Conservation (phyloP, 2,113 vertebrate genomes). For the Salvelinus namaycush region DNA sequence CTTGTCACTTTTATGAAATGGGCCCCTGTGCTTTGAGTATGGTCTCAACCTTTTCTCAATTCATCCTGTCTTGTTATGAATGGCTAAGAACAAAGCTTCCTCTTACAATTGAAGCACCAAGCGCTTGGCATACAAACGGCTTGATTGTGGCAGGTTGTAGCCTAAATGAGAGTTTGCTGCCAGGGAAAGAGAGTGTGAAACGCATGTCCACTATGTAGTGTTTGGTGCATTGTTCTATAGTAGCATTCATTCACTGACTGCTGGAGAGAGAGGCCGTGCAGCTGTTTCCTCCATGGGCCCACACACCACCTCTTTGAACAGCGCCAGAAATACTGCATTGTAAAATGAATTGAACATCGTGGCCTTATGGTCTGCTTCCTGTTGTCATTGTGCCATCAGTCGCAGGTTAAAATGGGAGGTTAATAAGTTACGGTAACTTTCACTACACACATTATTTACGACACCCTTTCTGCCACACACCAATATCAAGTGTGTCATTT, state of each 20-base stretch:
- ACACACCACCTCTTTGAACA: slow-evolving; percentile 70
- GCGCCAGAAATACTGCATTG: slow-evolving; percentile 70
- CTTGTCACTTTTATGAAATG: slow-evolving; percentile 69
- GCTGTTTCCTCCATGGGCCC: slow-evolving; percentile 77
- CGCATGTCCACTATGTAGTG: background rate
- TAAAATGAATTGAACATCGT: slow-evolving; percentile 72
- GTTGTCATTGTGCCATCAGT: slow-evolving; percentile 66
- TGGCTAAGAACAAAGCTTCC: slow-evolving; percentile 54
- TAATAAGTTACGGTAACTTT: slow-evolving; percentile 62
- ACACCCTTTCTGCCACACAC: slow-evolving; percentile 42
- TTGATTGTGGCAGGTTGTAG: slow-evolving; percentile 15
- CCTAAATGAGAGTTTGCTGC: background rate
- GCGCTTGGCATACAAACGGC: slow-evolving; percentile 12
- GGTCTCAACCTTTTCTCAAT: slow-evolving; percentile 72
- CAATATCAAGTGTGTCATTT: slow-evolving; percentile 61
- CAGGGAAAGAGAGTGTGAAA: slow-evolving; percentile 7
- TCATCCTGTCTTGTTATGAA: slow-evolving; percentile 70
- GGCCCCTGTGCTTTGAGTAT: slow-evolving; percentile 58
- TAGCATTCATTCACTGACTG: background rate
- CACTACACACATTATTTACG: slow-evolving; percentile 54
- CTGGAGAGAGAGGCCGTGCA: slow-evolving; percentile 64
- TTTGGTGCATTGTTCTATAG: background rate
- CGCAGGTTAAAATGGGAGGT: slow-evolving; percentile 33
- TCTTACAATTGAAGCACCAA: slow-evolving; percentile 33
- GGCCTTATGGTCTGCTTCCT: slow-evolving; percentile 79